Evolutionary conservation across 2,888 invertebrate genomes (phyloP).

Genomic region (Dione juno): DNA sequence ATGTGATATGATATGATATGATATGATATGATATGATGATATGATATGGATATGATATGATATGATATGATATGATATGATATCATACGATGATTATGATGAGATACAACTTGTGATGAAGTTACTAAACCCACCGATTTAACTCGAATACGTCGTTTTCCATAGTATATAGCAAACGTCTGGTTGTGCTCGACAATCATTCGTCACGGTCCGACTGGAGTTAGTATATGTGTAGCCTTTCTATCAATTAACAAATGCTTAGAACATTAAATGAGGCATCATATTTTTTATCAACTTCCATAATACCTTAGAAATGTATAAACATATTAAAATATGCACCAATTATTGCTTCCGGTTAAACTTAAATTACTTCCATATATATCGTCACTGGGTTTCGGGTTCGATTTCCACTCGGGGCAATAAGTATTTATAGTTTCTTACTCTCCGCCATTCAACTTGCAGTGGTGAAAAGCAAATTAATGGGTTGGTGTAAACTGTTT

Average conservation of each 20-base stretch:
- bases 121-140: background rate
- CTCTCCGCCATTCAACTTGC: too few relatives aligned
- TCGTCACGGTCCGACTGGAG: conserved; percentile 1
- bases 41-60: too few relatives aligned
- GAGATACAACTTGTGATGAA: too few relatives aligned
- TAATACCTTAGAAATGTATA: conserved; percentile 6
- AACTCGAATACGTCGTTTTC: background rate
- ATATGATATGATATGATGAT: too few relatives aligned
- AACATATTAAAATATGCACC: background rate
- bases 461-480: too few relatives aligned
- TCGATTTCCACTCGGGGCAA: background rate
- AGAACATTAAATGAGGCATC: conserved; percentile 23
- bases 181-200: background rate
- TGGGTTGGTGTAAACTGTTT: too few relatives aligned
- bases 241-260: conserved; percentile 23
- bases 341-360: background rate
- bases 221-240: conserved; percentile 19
- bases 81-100: too few relatives aligned
- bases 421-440: too few relatives aligned
- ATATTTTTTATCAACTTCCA: conserved; percentile 21
- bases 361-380: background rate
- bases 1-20: too few relatives aligned
- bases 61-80: too few relatives aligned
- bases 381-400: background rate
- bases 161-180: background rate